Base-by-base conservation (phyloP, 2,888 invertebrate genomes). In the Drosophila monieri region DNA sequence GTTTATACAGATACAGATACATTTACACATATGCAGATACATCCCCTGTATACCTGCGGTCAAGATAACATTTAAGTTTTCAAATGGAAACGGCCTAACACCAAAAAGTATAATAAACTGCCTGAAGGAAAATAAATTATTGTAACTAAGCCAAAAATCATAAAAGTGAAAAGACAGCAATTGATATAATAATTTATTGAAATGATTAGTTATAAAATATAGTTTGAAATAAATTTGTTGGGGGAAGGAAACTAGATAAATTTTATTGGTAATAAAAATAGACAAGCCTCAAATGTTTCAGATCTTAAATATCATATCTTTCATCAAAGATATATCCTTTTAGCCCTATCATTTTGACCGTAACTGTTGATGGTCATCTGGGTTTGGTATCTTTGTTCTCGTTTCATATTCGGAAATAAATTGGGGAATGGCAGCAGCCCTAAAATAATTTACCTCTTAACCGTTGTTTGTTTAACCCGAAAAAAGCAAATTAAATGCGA, bases 391-490 rank as follows among this genome's bases (percentile, higher is more conserved):
- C 21, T 68, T 30, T 68, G 58, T 52, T 58, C 52, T 58, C 59
- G 69, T 53, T 64, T 62, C 18, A 43, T 14, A 35, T 41, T 57
- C 37, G 67, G 32, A 44, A 44, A 65, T 52, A 65, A 62, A 55
- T 56, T 56, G 46, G 68, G 62, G 66, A 65, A 68, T 67, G 69
- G 69, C 68, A 32, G 49, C 68, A 68, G 37, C 32, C 65, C 69
- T 65, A 65, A 69, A 65, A 69, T 65, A 65, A 67, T 67, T 67
- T 68, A 58, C 68, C 51, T 47, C 64, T 84, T 75, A 81, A 70
- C 66, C 53, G 81, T 81, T 87, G 81, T 81, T 81, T 81, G 87
- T 81, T 87, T 78, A 86, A 84, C 77, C 80, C 74, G 27, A 74
- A 78, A 84, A 39, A 80, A 76, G 76, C 87, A 80, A 85, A 87